Conservation (phyloP, 2,113 vertebrate genomes). For the Grus americana region DNA sequence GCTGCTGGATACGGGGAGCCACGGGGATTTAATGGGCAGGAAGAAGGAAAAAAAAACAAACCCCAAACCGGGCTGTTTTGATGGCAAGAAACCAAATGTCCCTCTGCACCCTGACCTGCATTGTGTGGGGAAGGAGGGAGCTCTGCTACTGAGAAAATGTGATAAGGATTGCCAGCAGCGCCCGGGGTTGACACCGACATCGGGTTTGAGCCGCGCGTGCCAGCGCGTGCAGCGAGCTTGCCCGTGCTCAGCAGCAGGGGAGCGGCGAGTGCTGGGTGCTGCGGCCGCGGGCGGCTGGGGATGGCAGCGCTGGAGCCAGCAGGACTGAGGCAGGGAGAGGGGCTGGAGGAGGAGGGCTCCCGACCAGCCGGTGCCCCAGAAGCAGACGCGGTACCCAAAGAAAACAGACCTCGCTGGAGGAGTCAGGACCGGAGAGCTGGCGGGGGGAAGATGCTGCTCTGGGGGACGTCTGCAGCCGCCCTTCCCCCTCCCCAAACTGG, state of each 20-base stretch:
- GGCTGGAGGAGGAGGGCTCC: not conserved
- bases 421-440: not conserved
- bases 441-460: not conserved
- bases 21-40: not conserved
- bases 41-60: not conserved
- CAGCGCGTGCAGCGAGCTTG: not conserved
- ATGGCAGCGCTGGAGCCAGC: not conserved
- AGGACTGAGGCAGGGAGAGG: not conserved
- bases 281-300: not conserved
- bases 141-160: constrained; percentile 9
- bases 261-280: rapidly evolving
- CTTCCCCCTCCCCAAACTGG: not conserved
- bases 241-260: not conserved
- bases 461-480: not conserved
- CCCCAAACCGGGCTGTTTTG: not conserved
- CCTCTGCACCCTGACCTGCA: constrained; percentile 49
- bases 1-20: not conserved
- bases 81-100: constrained; percentile 44
- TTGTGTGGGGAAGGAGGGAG: constrained; percentile 55
- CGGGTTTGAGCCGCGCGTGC: not conserved
- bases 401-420: not conserved
- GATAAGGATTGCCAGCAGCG: constrained; percentile 45
- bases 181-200: not conserved
- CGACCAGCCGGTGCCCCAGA: rapidly evolving
- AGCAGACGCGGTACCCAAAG: not conserved